These are phyloP conservation scores for Drosophila quinaria DNA, from an alignment of 2,888 invertebrate species.

Conservation along the genomic window DNA sequence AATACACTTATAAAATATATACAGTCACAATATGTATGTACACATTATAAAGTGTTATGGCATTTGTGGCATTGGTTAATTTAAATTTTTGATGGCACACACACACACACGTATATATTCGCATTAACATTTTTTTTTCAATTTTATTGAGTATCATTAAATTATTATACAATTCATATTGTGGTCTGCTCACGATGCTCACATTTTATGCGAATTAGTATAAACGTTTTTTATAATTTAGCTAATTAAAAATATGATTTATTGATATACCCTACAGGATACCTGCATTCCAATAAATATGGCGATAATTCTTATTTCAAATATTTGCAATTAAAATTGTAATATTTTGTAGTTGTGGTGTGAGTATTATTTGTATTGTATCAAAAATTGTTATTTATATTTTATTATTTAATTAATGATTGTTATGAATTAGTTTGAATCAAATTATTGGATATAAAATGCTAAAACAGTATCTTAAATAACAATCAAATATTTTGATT, in stretches of 20 bases:
- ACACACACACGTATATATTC: neutral
- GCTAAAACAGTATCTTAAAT: too few species aligned
- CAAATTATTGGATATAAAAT: too few species aligned
- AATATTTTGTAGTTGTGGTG: neutral
- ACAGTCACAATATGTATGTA: constrained; percentile 3
- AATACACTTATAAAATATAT: neutral
- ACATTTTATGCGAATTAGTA: constrained; percentile 10
- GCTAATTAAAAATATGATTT: constrained; percentile 3
- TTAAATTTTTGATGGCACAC: constrained; percentile 48
- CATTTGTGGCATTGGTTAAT: constrained; percentile 75
- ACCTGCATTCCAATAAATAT: too few species aligned
- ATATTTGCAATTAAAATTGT: neutral
- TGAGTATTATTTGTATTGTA: neutral
- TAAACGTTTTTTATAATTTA: constrained; percentile 18
- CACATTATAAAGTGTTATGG: constrained; percentile 67
- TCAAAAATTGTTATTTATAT: neutral
- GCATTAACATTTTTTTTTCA: constrained; percentile 29
- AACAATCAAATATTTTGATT: too few species aligned
- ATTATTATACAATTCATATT: constrained; percentile 62
- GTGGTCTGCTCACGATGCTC: constrained; percentile 30
- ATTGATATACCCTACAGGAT: neutral
- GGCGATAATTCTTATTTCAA: neutral
- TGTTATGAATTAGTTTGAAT: too few species aligned
- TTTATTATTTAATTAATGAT: neutral
- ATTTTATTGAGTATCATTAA: constrained; percentile 67